phyloP scores from a whole-genome alignment of 92 coral and sea anemone species.

The Micromussa lordhowensis region DNA sequence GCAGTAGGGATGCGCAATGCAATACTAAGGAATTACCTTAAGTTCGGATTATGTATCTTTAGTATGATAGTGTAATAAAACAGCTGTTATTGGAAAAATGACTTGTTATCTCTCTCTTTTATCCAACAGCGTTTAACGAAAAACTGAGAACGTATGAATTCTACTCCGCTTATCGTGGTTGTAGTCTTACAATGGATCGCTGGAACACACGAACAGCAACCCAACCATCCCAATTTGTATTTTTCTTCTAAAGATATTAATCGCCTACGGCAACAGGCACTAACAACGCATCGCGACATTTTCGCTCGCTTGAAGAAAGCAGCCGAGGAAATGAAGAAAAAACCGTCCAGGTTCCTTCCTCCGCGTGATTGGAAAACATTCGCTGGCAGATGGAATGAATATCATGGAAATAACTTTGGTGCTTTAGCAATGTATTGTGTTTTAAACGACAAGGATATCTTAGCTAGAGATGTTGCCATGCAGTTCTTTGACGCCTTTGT shows the following conservation, averaged over 20 bases:
- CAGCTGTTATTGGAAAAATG: background rate
- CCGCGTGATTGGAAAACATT: constrained; percentile 71
- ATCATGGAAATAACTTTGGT: constrained; percentile 75
- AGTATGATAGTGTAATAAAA: no score
- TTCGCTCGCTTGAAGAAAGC: constrained; percentile 61
- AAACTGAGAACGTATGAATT: background rate
- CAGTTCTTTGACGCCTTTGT: constrained; percentile 67
- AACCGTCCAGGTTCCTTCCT: constrained; percentile 57
- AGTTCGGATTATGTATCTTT: no score
- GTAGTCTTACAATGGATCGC: background rate
- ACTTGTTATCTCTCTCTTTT: background rate
- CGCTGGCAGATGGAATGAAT: constrained; percentile 84
- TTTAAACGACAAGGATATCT: constrained; percentile 65
- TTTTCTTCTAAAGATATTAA: constrained; percentile 65
- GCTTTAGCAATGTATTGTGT: constrained; percentile 84
- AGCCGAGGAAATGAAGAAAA: constrained; percentile 47
- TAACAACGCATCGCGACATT: constrained; percentile 73
- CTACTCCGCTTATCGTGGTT: background rate
- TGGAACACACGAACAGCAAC: background rate
- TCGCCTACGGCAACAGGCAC: constrained; percentile 66
- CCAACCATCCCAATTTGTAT: constrained; percentile 78
- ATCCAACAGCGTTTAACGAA: background rate
- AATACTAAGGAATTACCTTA: no score
- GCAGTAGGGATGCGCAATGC: no score
- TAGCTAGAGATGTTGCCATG: constrained; percentile 68